Percentiles rank a stretch among this genome's conserved stretches.
Evolutionary conservation across 2,888 invertebrate species (phyloP).

Genomic region (Calliopum simillimum): DNA sequence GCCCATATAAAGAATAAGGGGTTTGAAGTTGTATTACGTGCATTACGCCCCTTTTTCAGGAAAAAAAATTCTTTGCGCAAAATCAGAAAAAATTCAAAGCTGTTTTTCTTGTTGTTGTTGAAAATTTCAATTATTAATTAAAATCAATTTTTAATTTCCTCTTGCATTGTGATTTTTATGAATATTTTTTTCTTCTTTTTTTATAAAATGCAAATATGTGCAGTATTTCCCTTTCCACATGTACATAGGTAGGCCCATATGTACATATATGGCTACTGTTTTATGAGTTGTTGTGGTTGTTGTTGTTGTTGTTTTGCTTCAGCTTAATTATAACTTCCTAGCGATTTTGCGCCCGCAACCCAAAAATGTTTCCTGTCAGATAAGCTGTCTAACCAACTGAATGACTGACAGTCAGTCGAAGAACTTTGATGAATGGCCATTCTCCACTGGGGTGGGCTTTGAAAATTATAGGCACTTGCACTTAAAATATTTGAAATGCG

Average conservation of each 20-base stretch:
- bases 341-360: background rate
- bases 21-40: background rate
- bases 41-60: background rate
- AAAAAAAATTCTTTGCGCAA: constrained; percentile 16
- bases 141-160: constrained; percentile 26
- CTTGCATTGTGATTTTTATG: background rate
- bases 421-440: constrained; percentile 11
- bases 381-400: constrained; percentile 2
- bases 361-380: constrained; percentile 14
- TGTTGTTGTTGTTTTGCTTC: constrained; percentile 2
- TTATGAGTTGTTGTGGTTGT: background rate
- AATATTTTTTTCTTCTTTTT: background rate
- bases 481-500: too few relatives aligned
- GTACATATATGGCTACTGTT: too few relatives aligned
- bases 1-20: background rate
- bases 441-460: background rate
- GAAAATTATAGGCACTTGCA: background rate
- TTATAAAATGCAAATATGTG: too few relatives aligned
- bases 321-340: constrained; percentile 23
- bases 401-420: background rate
- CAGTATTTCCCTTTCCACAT: too few relatives aligned
- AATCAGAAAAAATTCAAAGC: constrained; percentile 11
- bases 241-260: too few relatives aligned
- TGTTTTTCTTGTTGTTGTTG: background rate
- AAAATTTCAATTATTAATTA: constrained; percentile 32